phyloP scores from a whole-genome alignment of 2,113 vertebrate species.

The Antechinus flavipes region DNA sequence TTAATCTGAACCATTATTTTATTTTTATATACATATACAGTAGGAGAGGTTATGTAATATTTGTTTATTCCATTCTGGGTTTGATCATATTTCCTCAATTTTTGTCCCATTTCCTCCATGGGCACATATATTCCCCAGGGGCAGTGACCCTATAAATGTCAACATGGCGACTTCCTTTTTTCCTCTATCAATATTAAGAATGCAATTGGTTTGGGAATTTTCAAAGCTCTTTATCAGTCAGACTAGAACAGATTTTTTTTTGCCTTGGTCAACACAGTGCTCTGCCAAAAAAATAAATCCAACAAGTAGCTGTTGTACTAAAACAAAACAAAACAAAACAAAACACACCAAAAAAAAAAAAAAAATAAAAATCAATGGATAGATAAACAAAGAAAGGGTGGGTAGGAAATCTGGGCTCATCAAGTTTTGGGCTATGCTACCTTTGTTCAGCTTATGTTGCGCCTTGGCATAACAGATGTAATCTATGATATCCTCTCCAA shows the following conservation, averaged over 20 bases:
- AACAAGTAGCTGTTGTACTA: not conserved
- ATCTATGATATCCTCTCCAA: constrained; percentile 2
- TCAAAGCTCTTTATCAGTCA: constrained; percentile 44
- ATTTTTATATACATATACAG: not conserved
- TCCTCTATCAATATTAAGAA: constrained; percentile 10
- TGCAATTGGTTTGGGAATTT: not conserved
- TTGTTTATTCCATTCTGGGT: not conserved
- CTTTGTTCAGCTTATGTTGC: not conserved
- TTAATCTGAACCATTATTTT: not conserved
- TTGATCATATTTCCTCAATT: constrained; percentile 33
- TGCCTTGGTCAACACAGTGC: not conserved
- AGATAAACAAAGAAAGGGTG: constrained; percentile 32
- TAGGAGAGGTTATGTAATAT: not conserved
- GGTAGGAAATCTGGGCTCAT: constrained; percentile 47
- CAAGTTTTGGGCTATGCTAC: not conserved
- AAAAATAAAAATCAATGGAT: not conserved
- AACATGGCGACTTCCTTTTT: not conserved
- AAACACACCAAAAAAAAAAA: too few relatives aligned
- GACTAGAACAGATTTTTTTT: constrained; percentile 19
- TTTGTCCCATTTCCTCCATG: constrained; percentile 15
- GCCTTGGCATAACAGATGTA: constrained; percentile 21
- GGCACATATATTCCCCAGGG: not conserved
- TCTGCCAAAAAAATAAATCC: constrained; percentile 42
- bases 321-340: not conserved
- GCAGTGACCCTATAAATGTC: not conserved